Evolutionary conservation across 1,140 invertebrate species (phyloP).

Genomic region (Holotrichia oblita): DNA sequence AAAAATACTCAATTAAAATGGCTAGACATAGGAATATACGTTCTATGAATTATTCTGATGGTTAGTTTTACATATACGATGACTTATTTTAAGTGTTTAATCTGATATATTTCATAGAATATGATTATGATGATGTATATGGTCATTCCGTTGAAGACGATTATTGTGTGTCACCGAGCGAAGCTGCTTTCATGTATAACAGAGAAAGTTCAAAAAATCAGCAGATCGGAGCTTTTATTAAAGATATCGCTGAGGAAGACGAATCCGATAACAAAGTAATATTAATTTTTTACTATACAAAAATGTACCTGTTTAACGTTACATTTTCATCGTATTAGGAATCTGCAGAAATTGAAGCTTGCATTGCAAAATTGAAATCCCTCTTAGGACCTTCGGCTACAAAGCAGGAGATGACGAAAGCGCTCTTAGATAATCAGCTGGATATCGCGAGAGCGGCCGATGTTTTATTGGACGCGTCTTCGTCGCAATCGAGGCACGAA

Average conservation of each 20-base stretch:
- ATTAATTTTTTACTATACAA: not conserved
- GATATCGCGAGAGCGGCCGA: slow-evolving; percentile 77
- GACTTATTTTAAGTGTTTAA: not conserved
- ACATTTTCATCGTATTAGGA: not conserved
- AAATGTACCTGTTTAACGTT: not conserved
- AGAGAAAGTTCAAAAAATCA: slow-evolving; percentile 70
- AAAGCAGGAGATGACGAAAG: slow-evolving; percentile 73
- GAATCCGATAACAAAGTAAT: slow-evolving; percentile 62
- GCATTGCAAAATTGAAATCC: slow-evolving; percentile 77
- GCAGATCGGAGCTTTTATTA: slow-evolving; percentile 77
- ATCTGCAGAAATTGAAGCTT: slow-evolving; percentile 77
- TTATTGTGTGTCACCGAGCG: slow-evolving; percentile 87
- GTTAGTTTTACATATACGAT: slow-evolving; percentile 57
- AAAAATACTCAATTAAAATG: slow-evolving; percentile 64
- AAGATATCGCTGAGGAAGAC: slow-evolving; percentile 78
- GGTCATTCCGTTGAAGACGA: slow-evolving; percentile 93
- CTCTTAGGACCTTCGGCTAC: slow-evolving; percentile 62
- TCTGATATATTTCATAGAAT: slow-evolving; percentile 68
- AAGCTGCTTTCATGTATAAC: slow-evolving; percentile 87
- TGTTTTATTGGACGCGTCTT: slow-evolving; percentile 69
- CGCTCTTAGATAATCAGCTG: slow-evolving; percentile 74
- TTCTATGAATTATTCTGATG: slow-evolving; percentile 78
- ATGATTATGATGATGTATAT: slow-evolving; percentile 92
- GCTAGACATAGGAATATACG: slow-evolving; percentile 81
- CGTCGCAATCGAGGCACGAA: slow-evolving; percentile 40